Evolutionary conservation across 2,113 vertebrate species (phyloP).

Genomic region (Nothocercus nigrocapillus): DNA sequence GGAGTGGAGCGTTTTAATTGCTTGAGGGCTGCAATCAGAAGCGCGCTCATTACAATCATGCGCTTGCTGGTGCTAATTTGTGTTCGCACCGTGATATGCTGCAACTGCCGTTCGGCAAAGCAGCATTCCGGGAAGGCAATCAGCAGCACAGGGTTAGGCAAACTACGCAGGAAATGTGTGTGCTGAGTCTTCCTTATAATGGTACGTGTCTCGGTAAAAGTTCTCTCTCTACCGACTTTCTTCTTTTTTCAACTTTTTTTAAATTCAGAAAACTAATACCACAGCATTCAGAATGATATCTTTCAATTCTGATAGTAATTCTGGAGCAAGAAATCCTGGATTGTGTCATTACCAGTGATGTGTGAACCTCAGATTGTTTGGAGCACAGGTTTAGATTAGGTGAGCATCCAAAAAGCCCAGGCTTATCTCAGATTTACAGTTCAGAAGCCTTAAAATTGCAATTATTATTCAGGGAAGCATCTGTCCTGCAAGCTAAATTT

Average conservation of each 20-base stretch:
- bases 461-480: background rate
- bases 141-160: background rate
- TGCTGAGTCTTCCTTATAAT: background rate
- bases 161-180: background rate
- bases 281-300: background rate
- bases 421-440: slow-evolving; percentile 1
- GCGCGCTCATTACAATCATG: background rate
- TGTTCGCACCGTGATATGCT: background rate
- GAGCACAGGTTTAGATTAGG: background rate
- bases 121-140: background rate
- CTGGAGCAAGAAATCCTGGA: background rate
- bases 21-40: background rate
- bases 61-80: background rate
- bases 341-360: background rate
- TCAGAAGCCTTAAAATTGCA: background rate
- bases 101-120: background rate
- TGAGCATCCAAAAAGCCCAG: background rate
- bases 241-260: background rate
- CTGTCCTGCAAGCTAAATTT: background rate
- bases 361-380: background rate
- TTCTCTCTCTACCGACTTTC: background rate
- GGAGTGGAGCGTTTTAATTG: background rate
- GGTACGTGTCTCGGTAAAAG: background rate
- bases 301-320: background rate
- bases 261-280: background rate